Conservation (phyloP, 2,888 invertebrate genomes). For the Micoletzkya japonica region DNA sequence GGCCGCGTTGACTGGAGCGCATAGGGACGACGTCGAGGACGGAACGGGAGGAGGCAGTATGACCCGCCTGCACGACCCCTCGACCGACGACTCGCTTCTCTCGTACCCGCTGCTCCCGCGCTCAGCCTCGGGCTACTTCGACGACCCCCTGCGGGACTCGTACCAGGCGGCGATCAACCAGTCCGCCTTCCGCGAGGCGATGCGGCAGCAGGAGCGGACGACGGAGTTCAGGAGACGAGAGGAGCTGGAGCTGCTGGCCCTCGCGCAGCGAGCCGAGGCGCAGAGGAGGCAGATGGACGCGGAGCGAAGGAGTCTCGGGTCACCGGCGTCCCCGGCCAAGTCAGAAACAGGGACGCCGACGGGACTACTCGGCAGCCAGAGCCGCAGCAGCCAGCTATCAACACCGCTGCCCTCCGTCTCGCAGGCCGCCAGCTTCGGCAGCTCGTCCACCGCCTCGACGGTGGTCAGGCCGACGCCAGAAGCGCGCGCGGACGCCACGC, state of each 20-base stretch:
- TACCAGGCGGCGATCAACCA: constrained; percentile 19
- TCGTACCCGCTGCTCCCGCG: constrained; percentile 41
- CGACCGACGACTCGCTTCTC: constrained; percentile 13
- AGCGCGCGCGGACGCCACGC: not conserved
- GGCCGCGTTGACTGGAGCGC: constrained; percentile 10
- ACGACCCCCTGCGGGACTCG: constrained; percentile 29
- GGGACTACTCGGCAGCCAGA: too few relatives aligned
- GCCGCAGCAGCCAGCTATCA: too few relatives aligned
- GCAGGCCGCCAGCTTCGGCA: not conserved
- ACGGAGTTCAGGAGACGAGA: constrained; percentile 8
- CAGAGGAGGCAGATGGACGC: not conserved
- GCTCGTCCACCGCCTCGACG: not conserved
- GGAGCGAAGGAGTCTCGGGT: not conserved
- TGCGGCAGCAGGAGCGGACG: not conserved
- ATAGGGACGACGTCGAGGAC: constrained; percentile 31
- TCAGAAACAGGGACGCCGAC: too few relatives aligned
- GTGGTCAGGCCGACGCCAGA: not conserved
- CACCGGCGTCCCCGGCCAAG: too few relatives aligned
- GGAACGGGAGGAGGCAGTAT: constrained; percentile 40
- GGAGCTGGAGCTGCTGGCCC: constrained; percentile 7
- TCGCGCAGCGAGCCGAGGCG: not conserved
- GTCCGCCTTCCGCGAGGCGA: not conserved
- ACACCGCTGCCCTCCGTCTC: too few relatives aligned
- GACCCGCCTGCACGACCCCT: constrained; percentile 43
- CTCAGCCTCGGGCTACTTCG: constrained; percentile 51